Evolutionary conservation across 2,113 vertebrate species (phyloP), one percentile per base, ranked within the genome.

Genomic region (Hippocampus comes): DNA sequence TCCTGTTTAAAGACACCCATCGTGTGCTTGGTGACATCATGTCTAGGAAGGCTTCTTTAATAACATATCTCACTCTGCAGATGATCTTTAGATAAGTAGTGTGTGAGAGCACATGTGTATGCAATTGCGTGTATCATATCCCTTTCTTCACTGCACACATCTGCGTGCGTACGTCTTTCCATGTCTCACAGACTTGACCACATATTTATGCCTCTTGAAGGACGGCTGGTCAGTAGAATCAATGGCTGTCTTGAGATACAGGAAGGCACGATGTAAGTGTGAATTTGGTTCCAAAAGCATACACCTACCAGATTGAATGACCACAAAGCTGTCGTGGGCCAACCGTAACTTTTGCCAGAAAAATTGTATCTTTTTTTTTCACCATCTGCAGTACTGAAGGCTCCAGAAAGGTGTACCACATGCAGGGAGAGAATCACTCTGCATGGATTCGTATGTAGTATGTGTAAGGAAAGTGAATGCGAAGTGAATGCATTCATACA

Each of bases 321-420:
- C 42, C 27, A 30, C 27, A 18, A 15, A 61, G 15, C 27, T 61
- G 18, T 61, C 18, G 21, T 18, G 72, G 69, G 75, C 63, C 4
- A 75, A 78, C 82, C 75, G 84, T 83, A 75, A 84, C 80, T 72
- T 43, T 43, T 81, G 72, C 69, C 75, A 80, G 60, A 43, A 5
- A 48, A 43, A 23, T 63, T 73, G 76, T 85, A 88, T 88, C 87
- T 90, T 85, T 80, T 67, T 72, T 86, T 85, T 78, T 75, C 88
- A 83, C 87, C 90, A 92, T n/a, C 21, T n/a, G 2, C 53, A 56
- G 3, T 53, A 80, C 88, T 78, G 76, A 70, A 83, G 63, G 89
- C 87, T 87, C 80, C 88, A 89, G 66, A 83, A 86, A 88, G 84
- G 84, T 89, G 90, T 86, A 89, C 90, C 91, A 85, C 90, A 82